phyloP scores from a whole-genome alignment of 35 echinoderm and acorn worm genomes.

The Lytechinus pictus region DNA sequence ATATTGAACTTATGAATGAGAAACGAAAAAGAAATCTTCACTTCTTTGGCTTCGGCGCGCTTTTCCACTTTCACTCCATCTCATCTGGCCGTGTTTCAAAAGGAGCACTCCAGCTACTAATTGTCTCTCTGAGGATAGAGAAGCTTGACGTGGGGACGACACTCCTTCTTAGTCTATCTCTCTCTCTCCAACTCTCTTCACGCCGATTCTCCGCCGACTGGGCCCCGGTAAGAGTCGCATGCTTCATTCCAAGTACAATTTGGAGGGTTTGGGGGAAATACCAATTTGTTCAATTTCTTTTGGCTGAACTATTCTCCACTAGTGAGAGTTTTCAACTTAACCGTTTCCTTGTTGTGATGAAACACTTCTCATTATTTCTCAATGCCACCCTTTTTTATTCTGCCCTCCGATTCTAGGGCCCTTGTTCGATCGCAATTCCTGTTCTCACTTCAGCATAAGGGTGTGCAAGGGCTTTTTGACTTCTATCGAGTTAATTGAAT shows the following conservation, averaged over 20 bases:
- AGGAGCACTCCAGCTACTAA: constrained; percentile 44
- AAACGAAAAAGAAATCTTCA: neutral
- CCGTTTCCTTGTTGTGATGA: constrained; percentile 38
- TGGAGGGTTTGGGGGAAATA: constrained; percentile 53
- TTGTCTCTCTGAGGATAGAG: constrained; percentile 43
- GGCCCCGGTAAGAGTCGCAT: constrained; percentile 40
- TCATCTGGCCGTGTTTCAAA: neutral
- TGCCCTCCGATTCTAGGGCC: neutral
- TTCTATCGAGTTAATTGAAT: constrained; percentile 19
- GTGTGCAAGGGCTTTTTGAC: constrained; percentile 2
- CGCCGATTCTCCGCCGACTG: constrained; percentile 32
- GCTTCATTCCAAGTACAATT: constrained; percentile 46
- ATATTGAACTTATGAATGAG: neutral
- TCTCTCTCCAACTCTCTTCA: constrained; percentile 38
- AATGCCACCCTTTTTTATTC: neutral
- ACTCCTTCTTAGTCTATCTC: neutral
- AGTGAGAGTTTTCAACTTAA: constrained; percentile 48
- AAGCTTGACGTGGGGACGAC: constrained; percentile 39
- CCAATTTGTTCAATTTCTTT: constrained; percentile 53
- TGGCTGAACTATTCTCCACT: constrained; percentile 43
- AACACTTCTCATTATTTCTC: constrained; percentile 43
- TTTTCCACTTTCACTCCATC: constrained; percentile 18
- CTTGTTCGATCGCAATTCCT: constrained; percentile 1
- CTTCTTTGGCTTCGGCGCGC: neutral
- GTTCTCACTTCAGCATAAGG: neutral